Percentiles rank a stretch among this genome's conserved stretches.
Evolutionary conservation across 2,113 vertebrate genomes (phyloP).

Genomic region (Aleadryas rufinucha): DNA sequence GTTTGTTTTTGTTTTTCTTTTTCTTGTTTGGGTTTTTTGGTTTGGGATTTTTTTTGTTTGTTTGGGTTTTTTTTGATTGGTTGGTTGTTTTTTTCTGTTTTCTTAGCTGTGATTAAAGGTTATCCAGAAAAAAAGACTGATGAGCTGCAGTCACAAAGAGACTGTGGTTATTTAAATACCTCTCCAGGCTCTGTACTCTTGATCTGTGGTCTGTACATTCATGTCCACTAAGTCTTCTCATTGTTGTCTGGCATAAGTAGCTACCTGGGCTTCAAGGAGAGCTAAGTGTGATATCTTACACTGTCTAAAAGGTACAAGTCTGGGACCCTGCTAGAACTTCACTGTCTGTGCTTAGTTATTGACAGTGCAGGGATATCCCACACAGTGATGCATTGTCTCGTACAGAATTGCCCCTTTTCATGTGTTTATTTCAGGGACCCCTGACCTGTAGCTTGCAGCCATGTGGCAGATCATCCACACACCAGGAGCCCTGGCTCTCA

Average conservation of each 20-base stretch:
- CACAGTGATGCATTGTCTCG: not conserved
- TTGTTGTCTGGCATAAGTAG: not conserved
- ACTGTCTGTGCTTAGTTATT: not conserved
- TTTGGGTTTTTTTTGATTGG: not conserved
- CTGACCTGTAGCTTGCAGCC: not conserved
- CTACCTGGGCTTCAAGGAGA: not conserved
- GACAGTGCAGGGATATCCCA: not conserved
- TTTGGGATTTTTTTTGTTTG: no score
- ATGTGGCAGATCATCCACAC: not conserved
- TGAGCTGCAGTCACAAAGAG: not conserved
- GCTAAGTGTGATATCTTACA: no score
- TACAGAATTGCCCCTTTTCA: not conserved
- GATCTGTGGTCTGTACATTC: not conserved
- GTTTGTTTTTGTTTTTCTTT: not conserved
- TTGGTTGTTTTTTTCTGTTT: not conserved
- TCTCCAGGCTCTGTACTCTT: not conserved
- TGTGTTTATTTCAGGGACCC: not conserved
- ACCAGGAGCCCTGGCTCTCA: not conserved
- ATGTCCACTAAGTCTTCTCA: not conserved
- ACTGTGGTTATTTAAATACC: fast-evolving
- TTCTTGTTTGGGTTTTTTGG: no score
- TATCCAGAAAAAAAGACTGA: not conserved
- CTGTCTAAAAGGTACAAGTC: not conserved
- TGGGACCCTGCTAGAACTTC: not conserved
- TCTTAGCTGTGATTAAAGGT: not conserved